These are phyloP conservation scores for Chondrilla cf. caribensis DNA, from an alignment of 37 sponge, comb jelly and placozoan species.

Conservation along the genomic window DNA sequence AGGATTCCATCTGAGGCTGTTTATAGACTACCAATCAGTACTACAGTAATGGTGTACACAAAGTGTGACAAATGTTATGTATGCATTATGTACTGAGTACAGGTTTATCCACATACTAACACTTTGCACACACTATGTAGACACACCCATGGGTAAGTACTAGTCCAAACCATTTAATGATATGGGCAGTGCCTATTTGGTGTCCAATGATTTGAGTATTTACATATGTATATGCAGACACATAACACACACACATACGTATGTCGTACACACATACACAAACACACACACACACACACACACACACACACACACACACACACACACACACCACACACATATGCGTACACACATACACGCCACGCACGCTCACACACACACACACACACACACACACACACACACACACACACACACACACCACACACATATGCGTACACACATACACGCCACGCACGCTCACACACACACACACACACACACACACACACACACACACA, in stretches of 20 bases:
- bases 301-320: conserved; percentile 33
- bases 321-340: conserved; percentile 29
- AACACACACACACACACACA: conserved; percentile 33
- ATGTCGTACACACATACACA: conserved; percentile 25
- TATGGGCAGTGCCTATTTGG: no score
- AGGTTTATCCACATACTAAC: no score
- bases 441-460: neutral
- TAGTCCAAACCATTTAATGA: no score
- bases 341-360: neutral
- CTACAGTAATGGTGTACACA: no score
- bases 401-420: neutral
- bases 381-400: no score
- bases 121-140: no score
- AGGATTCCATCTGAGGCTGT: neutral
- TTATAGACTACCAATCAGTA: neutral
- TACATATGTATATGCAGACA: neutral
- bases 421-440: conserved; percentile 16
- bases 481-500: conserved; percentile 35
- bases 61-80: no score
- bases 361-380: no score
- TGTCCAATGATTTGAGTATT: no score
- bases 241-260: conserved; percentile 16
- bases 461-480: conserved; percentile 29
- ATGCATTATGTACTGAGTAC: no score
- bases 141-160: no score